These are phyloP conservation scores for Zonitis immaculata DNA, from an alignment of 2,888 invertebrate species.

Conservation along the genomic window DNA sequence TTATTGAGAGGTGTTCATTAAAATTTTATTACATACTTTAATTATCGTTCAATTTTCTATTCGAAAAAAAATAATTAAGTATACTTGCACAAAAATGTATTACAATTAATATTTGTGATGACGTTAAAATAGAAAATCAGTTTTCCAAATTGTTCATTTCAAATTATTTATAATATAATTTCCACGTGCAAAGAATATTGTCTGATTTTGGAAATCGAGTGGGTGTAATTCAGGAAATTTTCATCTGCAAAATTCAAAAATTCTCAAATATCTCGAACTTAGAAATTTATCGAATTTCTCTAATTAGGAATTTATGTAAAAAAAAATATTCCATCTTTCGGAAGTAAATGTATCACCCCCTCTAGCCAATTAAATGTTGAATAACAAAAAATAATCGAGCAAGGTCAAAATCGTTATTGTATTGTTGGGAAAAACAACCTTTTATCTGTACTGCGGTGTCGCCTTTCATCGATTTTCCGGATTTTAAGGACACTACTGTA, in stretches of 20 bases:
- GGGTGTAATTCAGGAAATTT: neutral
- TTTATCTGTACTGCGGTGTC: neutral
- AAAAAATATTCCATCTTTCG: no score
- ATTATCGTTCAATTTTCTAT: neutral
- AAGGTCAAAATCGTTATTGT: no score
- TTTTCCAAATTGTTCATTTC: no score
- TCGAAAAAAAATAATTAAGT: neutral
- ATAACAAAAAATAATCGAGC: no score
- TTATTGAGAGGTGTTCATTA: neutral
- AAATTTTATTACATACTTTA: neutral
- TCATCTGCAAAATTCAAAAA: neutral
- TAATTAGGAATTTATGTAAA: no score
- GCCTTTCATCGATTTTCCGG: neutral
- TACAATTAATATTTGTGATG: neutral
- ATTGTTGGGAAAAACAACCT: no score
- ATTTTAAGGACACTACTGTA: constrained; percentile 1
- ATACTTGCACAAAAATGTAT: no score
- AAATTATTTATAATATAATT: neutral
- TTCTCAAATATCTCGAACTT: no score
- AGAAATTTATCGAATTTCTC: no score
- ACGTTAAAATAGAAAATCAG: neutral
- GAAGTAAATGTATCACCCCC: no score
- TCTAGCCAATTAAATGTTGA: no score
- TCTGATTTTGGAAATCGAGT: neutral
- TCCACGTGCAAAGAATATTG: neutral